Conservation (phyloP, 53 echinoderm and acorn worm species). For the Apostichopus leukothele region DNA sequence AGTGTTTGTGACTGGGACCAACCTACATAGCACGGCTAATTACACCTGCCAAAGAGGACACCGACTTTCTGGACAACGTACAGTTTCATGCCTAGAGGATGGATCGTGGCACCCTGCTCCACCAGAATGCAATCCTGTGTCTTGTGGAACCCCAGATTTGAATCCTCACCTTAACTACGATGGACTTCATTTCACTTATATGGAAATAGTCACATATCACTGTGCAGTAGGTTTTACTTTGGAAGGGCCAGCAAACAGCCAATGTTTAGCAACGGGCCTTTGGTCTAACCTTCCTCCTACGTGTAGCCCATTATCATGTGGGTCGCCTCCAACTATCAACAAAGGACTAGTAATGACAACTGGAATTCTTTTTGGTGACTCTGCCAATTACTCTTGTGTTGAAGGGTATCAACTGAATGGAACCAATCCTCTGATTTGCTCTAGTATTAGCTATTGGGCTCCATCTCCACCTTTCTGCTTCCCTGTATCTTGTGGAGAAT, state of each 20-base stretch:
- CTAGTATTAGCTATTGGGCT: constrained; percentile 67
- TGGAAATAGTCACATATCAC: constrained; percentile 20
- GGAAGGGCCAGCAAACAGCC: constrained; percentile 29
- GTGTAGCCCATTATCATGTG: constrained; percentile 44
- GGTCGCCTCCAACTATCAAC: constrained; percentile 20
- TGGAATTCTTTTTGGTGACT: constrained; percentile 26
- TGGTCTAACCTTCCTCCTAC: constrained; percentile 58
- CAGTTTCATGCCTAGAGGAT: constrained; percentile 45
- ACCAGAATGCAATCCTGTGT: constrained; percentile 53
- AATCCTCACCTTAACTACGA: constrained; percentile 5
- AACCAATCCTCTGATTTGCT: constrained; percentile 38
- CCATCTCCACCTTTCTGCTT: constrained; percentile 54
- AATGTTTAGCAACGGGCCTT: constrained; percentile 60
- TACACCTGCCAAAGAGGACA: constrained; percentile 76
- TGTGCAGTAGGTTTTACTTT: constrained; percentile 60
- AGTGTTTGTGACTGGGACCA: constrained; percentile 18
- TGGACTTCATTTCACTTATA: background rate
- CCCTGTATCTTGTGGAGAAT: constrained; percentile 57
- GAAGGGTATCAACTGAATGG: constrained; percentile 68
- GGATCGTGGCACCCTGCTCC: constrained; percentile 49
- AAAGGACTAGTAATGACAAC: constrained; percentile 36
- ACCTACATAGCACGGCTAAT: constrained; percentile 48
- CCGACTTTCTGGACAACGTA: background rate
- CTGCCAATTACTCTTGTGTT: constrained; percentile 49
- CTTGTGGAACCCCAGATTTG: constrained; percentile 56